phyloP scores from a whole-genome alignment of 2,113 vertebrate genomes.

The Hypocryptadius cinnamomeus region DNA sequence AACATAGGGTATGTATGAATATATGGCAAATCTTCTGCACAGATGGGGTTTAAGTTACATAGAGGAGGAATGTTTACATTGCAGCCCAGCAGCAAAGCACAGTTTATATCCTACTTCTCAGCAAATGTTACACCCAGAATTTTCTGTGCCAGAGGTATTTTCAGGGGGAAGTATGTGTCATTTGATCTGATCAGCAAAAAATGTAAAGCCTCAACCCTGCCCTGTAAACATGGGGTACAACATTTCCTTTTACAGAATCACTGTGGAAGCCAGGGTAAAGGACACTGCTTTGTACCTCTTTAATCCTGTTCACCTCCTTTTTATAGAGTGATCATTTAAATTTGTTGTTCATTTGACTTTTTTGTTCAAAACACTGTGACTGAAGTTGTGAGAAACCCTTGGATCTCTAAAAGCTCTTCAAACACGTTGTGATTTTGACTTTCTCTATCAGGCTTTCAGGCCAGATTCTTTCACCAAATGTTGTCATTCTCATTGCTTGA shows the following conservation, averaged over 20 bases:
- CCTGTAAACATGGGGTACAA: not conserved
- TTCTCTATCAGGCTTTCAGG: not conserved
- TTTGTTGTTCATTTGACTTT: not conserved
- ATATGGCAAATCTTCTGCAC: not conserved
- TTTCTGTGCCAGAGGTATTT: not conserved
- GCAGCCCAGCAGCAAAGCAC: constrained; percentile 4
- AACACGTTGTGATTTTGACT: not conserved
- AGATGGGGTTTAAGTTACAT: not conserved
- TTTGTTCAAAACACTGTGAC: not conserved
- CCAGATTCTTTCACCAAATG: not conserved
- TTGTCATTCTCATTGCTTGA: not conserved
- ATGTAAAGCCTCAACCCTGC: not conserved
- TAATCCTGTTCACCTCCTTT: not conserved
- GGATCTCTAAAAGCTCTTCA: not conserved
- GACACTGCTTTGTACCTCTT: not conserved
- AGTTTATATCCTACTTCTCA: not conserved
- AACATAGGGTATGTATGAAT: not conserved
- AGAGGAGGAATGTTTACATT: not conserved
- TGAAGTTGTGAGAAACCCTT: not conserved
- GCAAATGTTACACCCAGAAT: not conserved
- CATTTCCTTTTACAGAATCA: not conserved
- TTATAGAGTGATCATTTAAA: not conserved
- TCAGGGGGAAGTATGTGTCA: not conserved
- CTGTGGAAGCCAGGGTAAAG: not conserved
- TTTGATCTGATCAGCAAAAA: not conserved